Evolutionary conservation across 1,140 invertebrate species (phyloP).

Genomic region (Trichogramma pretiosum): DNA sequence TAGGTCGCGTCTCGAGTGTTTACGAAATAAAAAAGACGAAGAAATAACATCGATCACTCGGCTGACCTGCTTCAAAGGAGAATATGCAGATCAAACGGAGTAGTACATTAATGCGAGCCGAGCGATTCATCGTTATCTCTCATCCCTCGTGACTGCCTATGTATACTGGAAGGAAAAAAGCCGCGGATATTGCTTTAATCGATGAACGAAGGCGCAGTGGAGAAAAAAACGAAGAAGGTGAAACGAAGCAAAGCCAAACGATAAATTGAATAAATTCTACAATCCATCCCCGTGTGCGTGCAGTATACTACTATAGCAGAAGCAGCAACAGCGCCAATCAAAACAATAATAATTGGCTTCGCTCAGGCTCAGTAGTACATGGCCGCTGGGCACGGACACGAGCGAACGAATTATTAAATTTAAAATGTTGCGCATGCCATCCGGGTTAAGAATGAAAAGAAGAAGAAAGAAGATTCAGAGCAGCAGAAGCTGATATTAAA

Average conservation of each 20-base stretch:
- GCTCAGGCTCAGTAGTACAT: no score
- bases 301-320: background rate
- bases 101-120: no score
- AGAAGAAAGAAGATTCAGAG: background rate
- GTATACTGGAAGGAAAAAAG: no score
- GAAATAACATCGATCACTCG: background rate
- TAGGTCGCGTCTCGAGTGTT: no score
- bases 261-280: conserved; percentile 21
- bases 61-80: conserved; percentile 9
- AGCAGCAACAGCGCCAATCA: conserved; percentile 6
- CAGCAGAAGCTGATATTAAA: no score
- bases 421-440: conserved; percentile 28
- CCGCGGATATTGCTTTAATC: conserved; percentile 10
- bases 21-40: no score
- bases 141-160: no score
- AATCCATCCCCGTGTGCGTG: background rate
- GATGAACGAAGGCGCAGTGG: background rate
- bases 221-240: background rate
- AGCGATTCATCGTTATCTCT: no score
- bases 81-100: no score
- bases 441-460: conserved; percentile 17
- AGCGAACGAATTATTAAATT: conserved; percentile 29
- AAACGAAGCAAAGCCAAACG: conserved; percentile 8
- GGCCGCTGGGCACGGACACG: conserved; percentile 4
- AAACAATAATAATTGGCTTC: conserved; percentile 19